Evolutionary conservation across 1,140 invertebrate genomes (phyloP).

Genomic region (Yoshiicerus persimilis): DNA sequence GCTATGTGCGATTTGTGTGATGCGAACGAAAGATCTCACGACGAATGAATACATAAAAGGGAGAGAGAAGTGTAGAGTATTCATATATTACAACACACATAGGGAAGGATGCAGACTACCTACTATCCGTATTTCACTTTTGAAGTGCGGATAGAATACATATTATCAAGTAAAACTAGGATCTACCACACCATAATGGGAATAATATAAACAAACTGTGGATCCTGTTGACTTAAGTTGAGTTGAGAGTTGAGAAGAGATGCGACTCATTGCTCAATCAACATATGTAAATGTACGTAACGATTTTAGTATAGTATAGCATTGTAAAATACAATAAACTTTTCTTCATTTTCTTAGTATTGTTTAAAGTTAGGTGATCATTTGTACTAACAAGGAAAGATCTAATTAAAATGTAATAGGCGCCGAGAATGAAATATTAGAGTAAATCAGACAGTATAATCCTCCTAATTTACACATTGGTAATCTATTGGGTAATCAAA

Average conservation of each 20-base stretch:
- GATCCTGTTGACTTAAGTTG: conserved; percentile 15
- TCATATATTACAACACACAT: background rate
- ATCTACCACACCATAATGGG: background rate
- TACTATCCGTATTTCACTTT: too few species aligned
- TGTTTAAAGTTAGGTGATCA: too few species aligned
- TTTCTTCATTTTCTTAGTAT: too few species aligned
- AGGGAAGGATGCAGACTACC: too few species aligned
- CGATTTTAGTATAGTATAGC: too few species aligned
- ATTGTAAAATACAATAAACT: too few species aligned
- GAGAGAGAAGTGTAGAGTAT: background rate
- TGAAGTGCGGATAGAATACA: too few species aligned
- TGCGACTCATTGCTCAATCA: background rate
- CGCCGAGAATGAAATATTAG: background rate
- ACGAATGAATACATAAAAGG: background rate
- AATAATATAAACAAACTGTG: conserved; percentile 9
- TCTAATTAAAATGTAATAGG: background rate
- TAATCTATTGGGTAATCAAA: background rate
- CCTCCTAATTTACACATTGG: background rate
- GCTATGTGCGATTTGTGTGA: background rate
- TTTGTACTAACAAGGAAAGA: too few species aligned
- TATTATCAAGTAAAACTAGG: too few species aligned
- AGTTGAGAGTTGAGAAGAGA: background rate
- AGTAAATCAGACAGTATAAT: background rate
- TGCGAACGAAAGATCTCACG: background rate
- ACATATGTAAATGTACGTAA: too few species aligned